Evolutionary conservation across 2,888 invertebrate species (phyloP), one percentile per base, ranked within the genome.

Genomic region (Rhamphomyia laevipes): DNA sequence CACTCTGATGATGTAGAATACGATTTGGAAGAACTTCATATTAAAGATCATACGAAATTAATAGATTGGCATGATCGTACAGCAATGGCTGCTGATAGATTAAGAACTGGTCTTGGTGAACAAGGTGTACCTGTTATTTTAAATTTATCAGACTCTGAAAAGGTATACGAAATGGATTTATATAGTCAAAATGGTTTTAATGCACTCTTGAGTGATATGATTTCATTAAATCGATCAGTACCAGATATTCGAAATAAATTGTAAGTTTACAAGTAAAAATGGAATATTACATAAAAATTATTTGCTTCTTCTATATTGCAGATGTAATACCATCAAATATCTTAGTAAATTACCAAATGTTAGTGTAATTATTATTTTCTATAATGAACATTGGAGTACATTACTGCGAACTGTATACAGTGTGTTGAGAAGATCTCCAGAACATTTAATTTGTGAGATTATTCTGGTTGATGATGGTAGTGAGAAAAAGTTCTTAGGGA

Each of bases 321-420:
- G 68, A 5, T 69, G 70, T 30, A 62, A 52, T 33, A 53, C 49
- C 4, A 66, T 68, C 48, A 53, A 55, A 35, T 70, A 70, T 51
- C 53, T 64, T 4, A 53, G 54, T 3, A 59, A 65, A 44, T 53
- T 69, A 70, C 89, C 89, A 0, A 79, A 82, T 0, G 88, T 88
- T 4, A 91, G 90, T 65, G 84, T 95, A 11, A 82, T 95, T 46
- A 85, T 95, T 17, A 93, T 94, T 4, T 94, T 93, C 64, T 92
- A 91, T 68, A 92, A 95, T 62, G 95, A 95, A 65, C 93, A 95
- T 65, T 86, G 88, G 77, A 84, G 84, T 44, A 93, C 93, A 0
- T 70, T 95, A 43, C 71, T 94, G 47, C 74, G 86, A 57, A 92
- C 84, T 40, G 88, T 79, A 18, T 76, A 80, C 65, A 90, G 88